Conservation (phyloP, 2,888 invertebrate genomes). For the Glyphotaelius pellucidus region DNA sequence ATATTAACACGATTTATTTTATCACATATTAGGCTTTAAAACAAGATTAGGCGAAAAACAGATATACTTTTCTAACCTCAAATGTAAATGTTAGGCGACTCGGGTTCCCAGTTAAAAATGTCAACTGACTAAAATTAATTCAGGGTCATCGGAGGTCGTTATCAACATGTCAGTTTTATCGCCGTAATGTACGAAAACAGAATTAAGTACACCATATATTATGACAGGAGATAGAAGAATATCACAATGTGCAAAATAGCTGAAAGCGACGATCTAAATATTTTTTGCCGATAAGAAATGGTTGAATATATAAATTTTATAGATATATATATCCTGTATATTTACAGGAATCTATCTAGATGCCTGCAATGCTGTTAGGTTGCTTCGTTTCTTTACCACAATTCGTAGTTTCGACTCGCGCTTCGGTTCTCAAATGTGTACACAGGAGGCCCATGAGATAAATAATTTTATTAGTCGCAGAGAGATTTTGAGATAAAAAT, state of each 20-base stretch:
- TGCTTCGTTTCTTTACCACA: too few species aligned
- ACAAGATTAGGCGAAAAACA: not conserved
- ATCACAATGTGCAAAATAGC: not conserved
- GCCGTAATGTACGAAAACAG: not conserved
- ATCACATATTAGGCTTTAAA: not conserved
- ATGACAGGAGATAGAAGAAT: not conserved
- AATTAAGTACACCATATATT: not conserved
- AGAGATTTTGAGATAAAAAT: too few species aligned
- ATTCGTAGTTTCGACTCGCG: too few species aligned
- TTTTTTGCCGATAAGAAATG: not conserved
- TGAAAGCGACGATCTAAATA: not conserved
- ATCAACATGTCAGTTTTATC: not conserved
- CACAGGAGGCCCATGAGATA: too few species aligned
- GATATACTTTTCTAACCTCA: slow-evolving; percentile 15
- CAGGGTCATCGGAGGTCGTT: slow-evolving; percentile 44
- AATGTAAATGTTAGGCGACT: slow-evolving; percentile 26
- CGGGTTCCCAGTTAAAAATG: not conserved
- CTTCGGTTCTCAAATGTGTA: too few species aligned
- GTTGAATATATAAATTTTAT: too few species aligned
- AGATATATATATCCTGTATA: too few species aligned
- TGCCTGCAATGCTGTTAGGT: not conserved
- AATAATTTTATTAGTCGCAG: too few species aligned
- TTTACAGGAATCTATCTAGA: not conserved
- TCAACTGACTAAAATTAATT: slow-evolving; percentile 36
- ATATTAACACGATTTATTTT: not conserved